Evolutionary conservation across 2,888 invertebrate genomes (phyloP).

Genomic region (Drosophila glabriapex): DNA sequence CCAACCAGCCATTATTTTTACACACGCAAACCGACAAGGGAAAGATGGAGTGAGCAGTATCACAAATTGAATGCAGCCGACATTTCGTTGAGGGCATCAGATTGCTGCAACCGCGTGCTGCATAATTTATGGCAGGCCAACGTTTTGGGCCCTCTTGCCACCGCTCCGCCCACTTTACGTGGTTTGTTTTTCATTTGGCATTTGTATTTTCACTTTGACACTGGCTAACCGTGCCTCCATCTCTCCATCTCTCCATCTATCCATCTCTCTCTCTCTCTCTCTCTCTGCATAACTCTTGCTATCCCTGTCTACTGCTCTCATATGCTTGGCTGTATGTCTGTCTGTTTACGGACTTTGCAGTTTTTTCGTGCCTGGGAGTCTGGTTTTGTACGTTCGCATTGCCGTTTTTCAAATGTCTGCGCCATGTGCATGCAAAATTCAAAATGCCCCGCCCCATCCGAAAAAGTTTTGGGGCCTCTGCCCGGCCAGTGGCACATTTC

Average conservation of each 20-base stretch:
- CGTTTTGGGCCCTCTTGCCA: slow-evolving; percentile 16
- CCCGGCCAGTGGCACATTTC: slow-evolving; percentile 41
- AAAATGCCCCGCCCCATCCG: slow-evolving; percentile 38
- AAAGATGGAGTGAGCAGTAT: slow-evolving; percentile 16
- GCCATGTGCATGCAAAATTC: slow-evolving; percentile 76
- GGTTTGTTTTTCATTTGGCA: slow-evolving; percentile 62
- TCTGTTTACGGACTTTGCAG: slow-evolving; percentile 72
- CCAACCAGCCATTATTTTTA: slow-evolving; percentile 45
- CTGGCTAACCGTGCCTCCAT: slow-evolving; percentile 52
- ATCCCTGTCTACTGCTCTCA: slow-evolving; percentile 3
- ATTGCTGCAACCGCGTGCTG: slow-evolving; percentile 79
- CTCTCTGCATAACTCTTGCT: background rate
- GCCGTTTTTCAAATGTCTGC: slow-evolving; percentile 78
- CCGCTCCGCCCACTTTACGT: slow-evolving; percentile 17
- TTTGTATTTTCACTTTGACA: slow-evolving; percentile 79
- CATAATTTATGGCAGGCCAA: slow-evolving; percentile 73
- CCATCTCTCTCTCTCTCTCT: background rate
- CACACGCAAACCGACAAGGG: slow-evolving; percentile 24
- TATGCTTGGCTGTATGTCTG: slow-evolving; percentile 45
- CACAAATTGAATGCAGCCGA: slow-evolving; percentile 71
- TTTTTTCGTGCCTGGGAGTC: slow-evolving; percentile 78
- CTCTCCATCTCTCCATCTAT: slow-evolving; percentile 10
- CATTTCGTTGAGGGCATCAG: slow-evolving; percentile 70
- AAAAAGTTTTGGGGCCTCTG: slow-evolving; percentile 13
- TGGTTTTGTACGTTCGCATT: slow-evolving; percentile 55